Base-by-base conservation (phyloP, 2,888 invertebrate genomes). In the Gastracanthus pulcherrimus region DNA sequence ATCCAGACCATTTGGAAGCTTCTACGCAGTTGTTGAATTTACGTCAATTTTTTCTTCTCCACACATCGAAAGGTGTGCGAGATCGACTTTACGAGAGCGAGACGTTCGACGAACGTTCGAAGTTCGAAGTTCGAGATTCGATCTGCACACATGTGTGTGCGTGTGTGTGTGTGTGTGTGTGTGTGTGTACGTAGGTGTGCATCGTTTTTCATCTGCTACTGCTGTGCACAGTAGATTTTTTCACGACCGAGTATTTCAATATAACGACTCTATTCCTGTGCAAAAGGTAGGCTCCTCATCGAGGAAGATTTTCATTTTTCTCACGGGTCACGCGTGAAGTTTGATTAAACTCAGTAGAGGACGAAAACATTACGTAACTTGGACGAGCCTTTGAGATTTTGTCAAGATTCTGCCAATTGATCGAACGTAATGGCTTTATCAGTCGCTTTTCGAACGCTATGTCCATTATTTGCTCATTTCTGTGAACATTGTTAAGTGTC, bases 291-390 rank as follows among this genome's bases (percentile, higher is more conserved):
- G 70, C n/a, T 51, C 26, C 1, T 60, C 3, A 13, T 1, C 13
- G 11, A 26, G 29, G 9, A 38, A 3, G 13, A 23, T 31, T 48
- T 34, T 26, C 19, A 0, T 11, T 11, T 72, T 3, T n/a, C 60
- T 5, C 34, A 16, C 7, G n/a, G 2, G n/a, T 31, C 16, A 19
- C n/a, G 16, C 2, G 4, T 34, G 23, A 26, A 11, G 7, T 11
- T 58, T 38, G 2, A 26, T 38, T 23, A 29, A 6, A 23, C 9
- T 34, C 66, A 2, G 19, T 13, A 55, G 31, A 38, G 5, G 16
- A n/a, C 13, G 26, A 23, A 67, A 74, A 69, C 11, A 60, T 80
- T 80, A 80, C 80, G 69, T 80, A 80, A 82, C 62, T 70, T 82
- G 38, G 3, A 26, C 31, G 26, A 36, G 34, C 23, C 31, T 76